phyloP scores from a whole-genome alignment of 2,888 invertebrate genomes.

The Falcaria lacertinaria region DNA sequence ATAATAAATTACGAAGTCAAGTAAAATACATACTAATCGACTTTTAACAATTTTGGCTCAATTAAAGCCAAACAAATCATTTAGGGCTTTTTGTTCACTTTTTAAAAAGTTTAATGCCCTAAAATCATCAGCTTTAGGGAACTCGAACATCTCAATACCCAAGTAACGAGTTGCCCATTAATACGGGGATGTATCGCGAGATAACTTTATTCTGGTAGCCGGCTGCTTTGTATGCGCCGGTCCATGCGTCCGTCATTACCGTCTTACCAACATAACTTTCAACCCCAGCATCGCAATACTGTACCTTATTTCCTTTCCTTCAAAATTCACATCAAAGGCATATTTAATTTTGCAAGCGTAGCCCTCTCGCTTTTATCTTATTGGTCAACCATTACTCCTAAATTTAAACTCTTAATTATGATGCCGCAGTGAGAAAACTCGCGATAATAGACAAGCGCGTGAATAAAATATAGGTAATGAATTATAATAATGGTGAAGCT shows the following conservation, averaged over 20 bases:
- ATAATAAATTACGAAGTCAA: constrained; percentile 14
- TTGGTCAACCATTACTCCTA: constrained; percentile 79
- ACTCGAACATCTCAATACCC: constrained; percentile 75
- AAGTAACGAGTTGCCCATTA: constrained; percentile 78
- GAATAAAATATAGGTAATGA: constrained; percentile 73
- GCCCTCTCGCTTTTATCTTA: constrained; percentile 77
- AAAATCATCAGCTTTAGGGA: constrained; percentile 57
- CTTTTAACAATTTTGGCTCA: too few species aligned
- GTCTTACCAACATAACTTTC: constrained; percentile 36
- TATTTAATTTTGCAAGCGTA: constrained; percentile 39
- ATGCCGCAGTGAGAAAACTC: constrained; percentile 73
- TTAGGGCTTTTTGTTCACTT: too few species aligned
- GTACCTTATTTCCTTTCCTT: constrained; percentile 24
- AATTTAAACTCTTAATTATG: constrained; percentile 79
- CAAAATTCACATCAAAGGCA: constrained; percentile 23
- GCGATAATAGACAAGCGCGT: constrained; percentile 64
- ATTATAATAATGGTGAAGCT: constrained; percentile 61
- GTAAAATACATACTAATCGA: constrained; percentile 17
- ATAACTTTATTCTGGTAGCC: constrained; percentile 80
- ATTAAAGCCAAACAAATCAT: too few species aligned
- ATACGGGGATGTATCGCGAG: constrained; percentile 77
- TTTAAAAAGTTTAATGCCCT: constrained; percentile 53
- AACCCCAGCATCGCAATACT: constrained; percentile 21
- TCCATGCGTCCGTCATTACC: constrained; percentile 76
- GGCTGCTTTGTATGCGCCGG: constrained; percentile 77